Conservation (phyloP, 2,797 vertebrate genomes). For the Galago senegalensis region DNA sequence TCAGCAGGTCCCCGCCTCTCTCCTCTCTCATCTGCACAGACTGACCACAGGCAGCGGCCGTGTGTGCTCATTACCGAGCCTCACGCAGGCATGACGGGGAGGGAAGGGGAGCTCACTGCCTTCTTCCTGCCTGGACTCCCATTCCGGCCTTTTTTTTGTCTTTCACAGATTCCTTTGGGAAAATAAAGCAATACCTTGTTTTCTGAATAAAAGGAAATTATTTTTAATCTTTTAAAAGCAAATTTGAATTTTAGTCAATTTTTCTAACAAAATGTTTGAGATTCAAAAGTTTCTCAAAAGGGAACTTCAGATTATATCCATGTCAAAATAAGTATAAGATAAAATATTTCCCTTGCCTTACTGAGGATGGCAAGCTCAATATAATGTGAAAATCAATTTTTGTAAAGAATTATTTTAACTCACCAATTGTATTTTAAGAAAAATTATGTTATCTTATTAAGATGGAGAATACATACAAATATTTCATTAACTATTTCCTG, state of each 20-base stretch:
- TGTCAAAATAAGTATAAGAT: slow-evolving; percentile 30
- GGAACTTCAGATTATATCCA: background rate
- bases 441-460: background rate
- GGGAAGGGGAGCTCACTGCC: background rate
- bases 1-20: background rate
- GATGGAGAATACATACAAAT: background rate
- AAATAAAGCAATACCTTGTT: background rate
- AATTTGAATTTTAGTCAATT: slow-evolving; percentile 1
- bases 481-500: background rate
- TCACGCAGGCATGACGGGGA: background rate
- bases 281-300: slow-evolving; percentile 40
- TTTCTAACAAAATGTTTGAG: slow-evolving; percentile 10
- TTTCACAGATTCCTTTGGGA: background rate
- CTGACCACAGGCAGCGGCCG: background rate
- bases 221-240: slow-evolving; percentile 56
- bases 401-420: background rate
- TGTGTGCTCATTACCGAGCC: background rate
- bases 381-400: background rate
- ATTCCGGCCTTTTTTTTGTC: background rate
- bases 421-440: background rate
- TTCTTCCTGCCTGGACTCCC: background rate
- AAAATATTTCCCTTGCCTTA: background rate
- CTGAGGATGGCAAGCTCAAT: background rate
- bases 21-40: background rate
- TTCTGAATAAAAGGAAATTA: background rate